These are phyloP conservation scores for Cheilosia variabilis DNA, from an alignment of 2,888 invertebrate species.

Conservation along the genomic window DNA sequence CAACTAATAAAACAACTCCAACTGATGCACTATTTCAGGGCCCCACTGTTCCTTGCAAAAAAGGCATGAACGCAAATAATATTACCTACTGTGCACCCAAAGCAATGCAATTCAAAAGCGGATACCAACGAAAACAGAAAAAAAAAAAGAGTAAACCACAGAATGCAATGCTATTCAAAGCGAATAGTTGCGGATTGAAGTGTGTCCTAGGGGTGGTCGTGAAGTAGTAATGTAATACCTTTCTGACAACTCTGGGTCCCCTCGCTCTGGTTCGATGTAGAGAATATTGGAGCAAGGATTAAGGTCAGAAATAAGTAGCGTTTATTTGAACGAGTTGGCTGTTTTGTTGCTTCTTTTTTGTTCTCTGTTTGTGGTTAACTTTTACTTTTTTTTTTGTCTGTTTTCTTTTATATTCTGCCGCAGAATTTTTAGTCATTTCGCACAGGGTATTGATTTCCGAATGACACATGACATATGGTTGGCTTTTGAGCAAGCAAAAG, in stretches of 20 bases:
- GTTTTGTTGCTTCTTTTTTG: conserved; percentile 7
- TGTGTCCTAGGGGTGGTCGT: conserved; percentile 68
- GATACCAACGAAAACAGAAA: conserved; percentile 38
- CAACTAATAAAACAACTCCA: background rate
- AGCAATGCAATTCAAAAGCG: conserved; percentile 72
- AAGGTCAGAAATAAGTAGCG: conserved; percentile 72
- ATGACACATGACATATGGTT: conserved; percentile 41
- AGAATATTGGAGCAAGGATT: conserved; percentile 74
- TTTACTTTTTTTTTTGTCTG: conserved; percentile 57
- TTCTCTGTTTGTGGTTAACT: conserved; percentile 46
- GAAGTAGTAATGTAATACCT: conserved; percentile 70
- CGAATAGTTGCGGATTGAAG: conserved; percentile 71
- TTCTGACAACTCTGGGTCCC: conserved; percentile 21
- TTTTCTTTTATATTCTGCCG: conserved; percentile 41
- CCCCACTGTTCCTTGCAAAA: conserved; percentile 44
- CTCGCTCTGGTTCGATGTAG: conserved; percentile 22
- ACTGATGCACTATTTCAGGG: conserved; percentile 26
- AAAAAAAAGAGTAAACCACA: conserved; percentile 9
- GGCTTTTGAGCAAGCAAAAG: background rate
- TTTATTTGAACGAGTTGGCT: conserved; percentile 56
- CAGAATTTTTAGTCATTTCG: conserved; percentile 52
- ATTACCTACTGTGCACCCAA: conserved; percentile 68
- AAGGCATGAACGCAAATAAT: conserved; percentile 36
- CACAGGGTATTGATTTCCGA: conserved; percentile 61
- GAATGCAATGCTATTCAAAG: conserved; percentile 57